Evolutionary conservation across 1,140 invertebrate genomes (phyloP), one percentile per base, ranked within the genome.

Genomic region (Papilio machaon): DNA sequence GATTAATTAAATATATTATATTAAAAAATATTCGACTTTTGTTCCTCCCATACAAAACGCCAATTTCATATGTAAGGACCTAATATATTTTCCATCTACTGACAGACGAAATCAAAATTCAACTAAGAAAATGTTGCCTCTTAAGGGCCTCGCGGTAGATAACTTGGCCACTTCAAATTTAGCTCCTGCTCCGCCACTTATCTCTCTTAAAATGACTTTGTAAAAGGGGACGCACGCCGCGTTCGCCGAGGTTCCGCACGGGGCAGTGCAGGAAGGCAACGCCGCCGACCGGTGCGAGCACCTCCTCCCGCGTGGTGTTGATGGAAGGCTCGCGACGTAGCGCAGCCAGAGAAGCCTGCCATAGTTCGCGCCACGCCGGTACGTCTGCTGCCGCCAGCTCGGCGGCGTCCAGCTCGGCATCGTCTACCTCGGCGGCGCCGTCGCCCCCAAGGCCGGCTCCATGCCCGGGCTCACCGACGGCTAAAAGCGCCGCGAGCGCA

Each of bases 251-350:
- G 85, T 95, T 89, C 13, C 93, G 88, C 82, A 95, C 94, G 76
- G 94, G 93, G 94, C 97, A 98, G 92, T 98, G 97, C 79, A 98
- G 95, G 92, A 98, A 98, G 81, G 97, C 97, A 10, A 97, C 97
- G 76, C 96, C 97, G 78, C 97, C 97, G 64, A 98, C 94, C 91
- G 98, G 97, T 79, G 97, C 97, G 30, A 97, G 97, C 64, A 98
- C 96, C 89, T 98, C 98, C 80, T 93, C 94, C 80, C 91, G 84
- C 52, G 93, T 93, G 86, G 90, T 91, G 86, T 94, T 94, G 88
- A 96, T 95, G 85, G 93, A 93, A 58, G 95, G 95, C 85, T 96
- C 95, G 86, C 95, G 95, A 81, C 95, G 94, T 88, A 95, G 93
- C 80, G 95, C 95, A 83, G 96, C 96, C 86, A 96, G 93, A 86